These are phyloP conservation scores for Atherinomorus stipes DNA, from an alignment of 2,113 vertebrate species.

Conservation along the genomic window DNA sequence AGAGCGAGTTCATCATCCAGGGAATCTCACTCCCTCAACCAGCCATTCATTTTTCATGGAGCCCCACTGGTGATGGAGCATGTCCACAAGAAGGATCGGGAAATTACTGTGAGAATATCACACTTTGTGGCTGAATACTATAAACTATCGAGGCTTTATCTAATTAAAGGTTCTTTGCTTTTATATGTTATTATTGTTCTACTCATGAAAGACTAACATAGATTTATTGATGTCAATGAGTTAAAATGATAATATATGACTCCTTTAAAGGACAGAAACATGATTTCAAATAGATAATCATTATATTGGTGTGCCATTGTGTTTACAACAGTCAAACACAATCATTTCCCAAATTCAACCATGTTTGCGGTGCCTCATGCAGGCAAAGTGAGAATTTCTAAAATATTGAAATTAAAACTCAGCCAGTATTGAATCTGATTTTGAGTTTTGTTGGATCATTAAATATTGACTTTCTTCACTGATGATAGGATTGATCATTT, in stretches of 20 bases:
- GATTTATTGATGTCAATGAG: conserved; percentile 6
- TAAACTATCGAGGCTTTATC: conserved; percentile 22
- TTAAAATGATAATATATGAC: not conserved
- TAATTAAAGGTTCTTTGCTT: conserved; percentile 21
- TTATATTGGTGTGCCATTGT: not conserved
- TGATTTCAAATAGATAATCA: not conserved
- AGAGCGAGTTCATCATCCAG: conserved; percentile 72
- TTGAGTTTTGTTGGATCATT: not conserved
- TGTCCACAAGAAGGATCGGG: conserved; percentile 41
- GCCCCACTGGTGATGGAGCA: conserved; percentile 49
- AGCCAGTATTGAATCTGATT: not conserved
- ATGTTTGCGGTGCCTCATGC: not conserved
- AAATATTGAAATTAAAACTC: not conserved
- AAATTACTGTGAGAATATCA: conserved; percentile 58
- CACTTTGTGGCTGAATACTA: conserved; percentile 20
- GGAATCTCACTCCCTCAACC: conserved; percentile 53
- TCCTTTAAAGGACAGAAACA: not conserved
- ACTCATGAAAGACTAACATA: not conserved
- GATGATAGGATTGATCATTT: not conserved
- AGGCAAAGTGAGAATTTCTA: not conserved
- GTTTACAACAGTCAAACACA: too few relatives aligned
- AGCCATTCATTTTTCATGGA: conserved; percentile 75
- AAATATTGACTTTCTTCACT: not conserved
- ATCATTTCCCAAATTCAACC: not conserved
- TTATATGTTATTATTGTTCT: not conserved